A percentile compares a stretch with the other conserved stretches of the same genome.
Conservation (phyloP, 1,140 invertebrate species). For the Drosophila gunungcola region DNA sequence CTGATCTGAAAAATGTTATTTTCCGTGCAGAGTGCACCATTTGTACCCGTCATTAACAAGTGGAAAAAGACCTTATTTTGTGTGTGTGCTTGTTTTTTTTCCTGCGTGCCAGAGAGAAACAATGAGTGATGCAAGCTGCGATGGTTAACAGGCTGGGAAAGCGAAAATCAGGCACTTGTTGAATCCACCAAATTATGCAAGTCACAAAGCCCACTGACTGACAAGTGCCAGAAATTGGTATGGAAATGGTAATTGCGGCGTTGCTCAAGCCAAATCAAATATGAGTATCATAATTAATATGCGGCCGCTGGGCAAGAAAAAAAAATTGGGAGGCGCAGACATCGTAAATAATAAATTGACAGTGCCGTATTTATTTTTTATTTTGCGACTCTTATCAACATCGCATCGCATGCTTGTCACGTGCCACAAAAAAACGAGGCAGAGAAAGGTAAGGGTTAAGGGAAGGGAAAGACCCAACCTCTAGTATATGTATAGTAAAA, state of each 20-base stretch:
- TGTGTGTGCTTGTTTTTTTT: conserved; percentile 6
- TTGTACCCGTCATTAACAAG: not conserved
- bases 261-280: conserved; percentile 55
- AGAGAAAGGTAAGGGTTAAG: conserved; percentile 20
- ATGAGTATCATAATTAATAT: conserved; percentile 73
- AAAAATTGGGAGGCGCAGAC: conserved; percentile 23
- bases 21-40: conserved; percentile 1
- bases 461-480: conserved; percentile 9
- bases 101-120: conserved; percentile 11
- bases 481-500: conserved; percentile 7
- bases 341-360: conserved; percentile 62
- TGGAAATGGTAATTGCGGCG: conserved; percentile 45
- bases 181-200: conserved; percentile 33
- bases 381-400: conserved; percentile 52
- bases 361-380: conserved; percentile 16
- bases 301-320: conserved; percentile 24
- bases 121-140: conserved; percentile 57
- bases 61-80: conserved; percentile 22
- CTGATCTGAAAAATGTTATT: not conserved
- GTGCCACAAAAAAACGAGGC: conserved; percentile 43
- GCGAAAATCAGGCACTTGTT: conserved; percentile 37
- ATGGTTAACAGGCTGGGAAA: conserved; percentile 53
- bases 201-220: conserved; percentile 23
- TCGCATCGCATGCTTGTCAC: conserved; percentile 67
- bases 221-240: conserved; percentile 35